Evolutionary conservation across 2,113 vertebrate species (phyloP).

Genomic region (Corythornis cristatus): DNA sequence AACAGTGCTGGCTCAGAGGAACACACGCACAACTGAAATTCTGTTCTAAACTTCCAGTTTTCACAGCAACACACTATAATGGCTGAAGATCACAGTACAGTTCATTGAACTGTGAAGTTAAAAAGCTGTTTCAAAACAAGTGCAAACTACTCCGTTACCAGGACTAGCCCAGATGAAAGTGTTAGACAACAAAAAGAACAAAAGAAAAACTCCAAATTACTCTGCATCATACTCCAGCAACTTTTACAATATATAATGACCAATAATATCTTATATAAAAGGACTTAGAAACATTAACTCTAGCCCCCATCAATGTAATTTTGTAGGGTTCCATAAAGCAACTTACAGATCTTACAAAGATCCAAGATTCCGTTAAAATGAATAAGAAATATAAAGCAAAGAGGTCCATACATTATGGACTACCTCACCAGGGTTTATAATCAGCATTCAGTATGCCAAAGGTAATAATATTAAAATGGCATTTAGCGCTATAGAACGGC

Average conservation of each 20-base stretch:
- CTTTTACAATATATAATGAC: neutral
- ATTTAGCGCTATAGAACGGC: neutral
- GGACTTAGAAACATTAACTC: neutral
- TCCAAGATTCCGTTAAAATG: neutral
- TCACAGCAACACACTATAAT: neutral
- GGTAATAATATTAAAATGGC: neutral
- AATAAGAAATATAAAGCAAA: neutral
- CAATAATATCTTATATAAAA: neutral
- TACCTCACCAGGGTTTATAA: neutral
- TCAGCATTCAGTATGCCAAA: neutral
- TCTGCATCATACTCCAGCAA: neutral
- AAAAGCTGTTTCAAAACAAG: neutral
- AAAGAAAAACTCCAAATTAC: neutral
- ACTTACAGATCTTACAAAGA: neutral
- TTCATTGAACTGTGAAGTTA: neutral
- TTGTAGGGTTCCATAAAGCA: neutral
- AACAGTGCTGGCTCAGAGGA: neutral
- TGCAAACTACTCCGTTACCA: neutral
- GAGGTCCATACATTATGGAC: accelerated
- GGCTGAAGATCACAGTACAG: neutral
- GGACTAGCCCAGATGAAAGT: neutral
- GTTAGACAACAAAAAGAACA: neutral
- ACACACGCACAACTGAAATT: neutral
- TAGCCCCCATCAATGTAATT: accelerated
- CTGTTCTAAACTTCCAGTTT: neutral